These are phyloP conservation scores for Thysanoteuthis rhombus DNA, from an alignment of 2,888 invertebrate genomes.

Conservation along the genomic window DNA sequence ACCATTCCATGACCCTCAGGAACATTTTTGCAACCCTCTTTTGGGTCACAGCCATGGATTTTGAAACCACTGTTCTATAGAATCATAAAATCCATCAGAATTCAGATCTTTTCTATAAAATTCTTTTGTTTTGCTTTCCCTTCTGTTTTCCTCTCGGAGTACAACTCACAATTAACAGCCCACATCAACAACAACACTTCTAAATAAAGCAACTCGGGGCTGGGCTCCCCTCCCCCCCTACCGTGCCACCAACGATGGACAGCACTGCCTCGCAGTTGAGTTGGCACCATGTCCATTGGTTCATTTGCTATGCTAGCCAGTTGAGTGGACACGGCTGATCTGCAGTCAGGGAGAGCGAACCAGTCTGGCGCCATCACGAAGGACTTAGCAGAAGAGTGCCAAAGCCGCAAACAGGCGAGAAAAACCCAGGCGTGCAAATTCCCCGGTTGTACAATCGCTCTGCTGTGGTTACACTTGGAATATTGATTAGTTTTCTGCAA, in stretches of 20 bases:
- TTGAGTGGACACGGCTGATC: not conserved
- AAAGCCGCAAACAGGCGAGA: not conserved
- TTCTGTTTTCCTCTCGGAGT: not conserved
- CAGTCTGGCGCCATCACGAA: not conserved
- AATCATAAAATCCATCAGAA: too few relatives aligned
- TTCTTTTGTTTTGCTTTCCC: too few relatives aligned
- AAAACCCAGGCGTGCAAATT: not conserved
- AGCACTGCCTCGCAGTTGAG: not conserved
- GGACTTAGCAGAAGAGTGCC: not conserved
- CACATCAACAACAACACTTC: not conserved
- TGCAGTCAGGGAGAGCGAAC: not conserved
- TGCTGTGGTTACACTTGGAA: not conserved
- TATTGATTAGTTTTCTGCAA: not conserved
- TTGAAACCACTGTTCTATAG: too few relatives aligned
- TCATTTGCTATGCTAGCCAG: not conserved
- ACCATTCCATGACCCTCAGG: too few relatives aligned
- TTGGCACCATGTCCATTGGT: not conserved
- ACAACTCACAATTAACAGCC: too few relatives aligned
- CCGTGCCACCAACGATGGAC: too few relatives aligned
- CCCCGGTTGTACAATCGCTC: not conserved
- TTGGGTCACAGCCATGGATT: too few relatives aligned
- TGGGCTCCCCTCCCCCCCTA: not conserved
- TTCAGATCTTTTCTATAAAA: too few relatives aligned
- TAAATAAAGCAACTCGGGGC: not conserved
- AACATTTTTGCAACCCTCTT: too few relatives aligned